phyloP scores from a whole-genome alignment of 2,797 vertebrate genomes.

The Scolopax bukidnonensis region DNA sequence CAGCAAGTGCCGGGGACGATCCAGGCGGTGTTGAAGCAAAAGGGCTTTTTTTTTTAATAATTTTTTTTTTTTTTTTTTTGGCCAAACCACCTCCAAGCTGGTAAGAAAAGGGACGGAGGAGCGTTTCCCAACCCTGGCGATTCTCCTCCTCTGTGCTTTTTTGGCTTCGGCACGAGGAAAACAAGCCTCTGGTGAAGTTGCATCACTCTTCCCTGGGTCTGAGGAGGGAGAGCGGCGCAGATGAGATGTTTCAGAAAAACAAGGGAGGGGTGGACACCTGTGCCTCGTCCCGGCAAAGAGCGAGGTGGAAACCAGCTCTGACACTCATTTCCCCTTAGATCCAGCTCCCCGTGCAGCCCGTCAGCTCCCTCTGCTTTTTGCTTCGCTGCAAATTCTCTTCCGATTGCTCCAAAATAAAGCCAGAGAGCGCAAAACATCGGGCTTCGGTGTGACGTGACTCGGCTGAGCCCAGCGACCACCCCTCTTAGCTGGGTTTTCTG shows the following conservation, averaged over 20 bases:
- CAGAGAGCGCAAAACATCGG: neutral
- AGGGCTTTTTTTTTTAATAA: neutral
- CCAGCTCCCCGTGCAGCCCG: neutral
- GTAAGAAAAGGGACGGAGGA: neutral
- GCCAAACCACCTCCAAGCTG: neutral
- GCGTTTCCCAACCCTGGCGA: neutral
- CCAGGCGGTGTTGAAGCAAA: neutral
- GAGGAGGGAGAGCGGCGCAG: neutral
- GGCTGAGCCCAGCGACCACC: neutral
- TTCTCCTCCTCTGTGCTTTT: neutral
- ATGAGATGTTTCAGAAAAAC: neutral
- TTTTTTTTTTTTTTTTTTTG: neutral
- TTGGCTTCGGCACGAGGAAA: neutral
- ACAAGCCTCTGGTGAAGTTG: neutral
- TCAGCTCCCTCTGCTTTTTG: neutral
- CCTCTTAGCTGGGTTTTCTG: neutral
- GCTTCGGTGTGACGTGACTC: neutral
- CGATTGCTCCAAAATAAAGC: slow-evolving; percentile 43
- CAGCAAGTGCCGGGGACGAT: neutral
- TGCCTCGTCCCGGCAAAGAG: neutral
- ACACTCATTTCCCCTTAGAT: neutral
- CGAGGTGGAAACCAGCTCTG: neutral
- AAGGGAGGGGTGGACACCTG: neutral
- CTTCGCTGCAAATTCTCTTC: neutral
- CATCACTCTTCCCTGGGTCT: neutral